phyloP scores from a whole-genome alignment of 2,797 vertebrate species.

The Myotis myotis region DNA sequence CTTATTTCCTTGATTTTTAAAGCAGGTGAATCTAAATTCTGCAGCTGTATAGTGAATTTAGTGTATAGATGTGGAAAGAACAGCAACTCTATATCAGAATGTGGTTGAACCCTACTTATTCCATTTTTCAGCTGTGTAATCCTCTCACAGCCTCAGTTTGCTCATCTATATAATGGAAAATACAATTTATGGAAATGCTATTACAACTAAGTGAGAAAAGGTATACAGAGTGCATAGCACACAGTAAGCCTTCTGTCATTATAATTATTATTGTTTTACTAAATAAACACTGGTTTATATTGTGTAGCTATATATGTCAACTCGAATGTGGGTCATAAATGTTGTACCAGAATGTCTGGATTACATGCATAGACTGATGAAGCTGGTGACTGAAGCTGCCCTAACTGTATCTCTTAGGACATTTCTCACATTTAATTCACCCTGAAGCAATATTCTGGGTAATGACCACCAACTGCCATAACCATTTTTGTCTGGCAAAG shows the following conservation, averaged over 20 bases:
- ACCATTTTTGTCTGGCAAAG: conserved; percentile 64
- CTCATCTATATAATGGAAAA: neutral
- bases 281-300: neutral
- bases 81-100: neutral
- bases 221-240: neutral
- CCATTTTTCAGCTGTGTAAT: neutral
- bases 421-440: conserved; percentile 47
- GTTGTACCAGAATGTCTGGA: neutral
- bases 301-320: neutral
- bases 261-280: neutral
- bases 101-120: neutral
- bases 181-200: neutral
- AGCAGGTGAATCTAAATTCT: neutral
- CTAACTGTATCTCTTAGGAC: neutral
- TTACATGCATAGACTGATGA: neutral
- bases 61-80: neutral
- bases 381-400: neutral
- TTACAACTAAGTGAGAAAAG: neutral
- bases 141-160: neutral
- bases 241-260: neutral
- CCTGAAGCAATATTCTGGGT: conserved; percentile 49
- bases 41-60: neutral
- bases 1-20: neutral
- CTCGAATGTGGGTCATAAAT: neutral
- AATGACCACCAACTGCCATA: conserved; percentile 54